Base-by-base conservation (phyloP, 1,140 invertebrate species). In the Fragariocoptes setiger region DNA sequence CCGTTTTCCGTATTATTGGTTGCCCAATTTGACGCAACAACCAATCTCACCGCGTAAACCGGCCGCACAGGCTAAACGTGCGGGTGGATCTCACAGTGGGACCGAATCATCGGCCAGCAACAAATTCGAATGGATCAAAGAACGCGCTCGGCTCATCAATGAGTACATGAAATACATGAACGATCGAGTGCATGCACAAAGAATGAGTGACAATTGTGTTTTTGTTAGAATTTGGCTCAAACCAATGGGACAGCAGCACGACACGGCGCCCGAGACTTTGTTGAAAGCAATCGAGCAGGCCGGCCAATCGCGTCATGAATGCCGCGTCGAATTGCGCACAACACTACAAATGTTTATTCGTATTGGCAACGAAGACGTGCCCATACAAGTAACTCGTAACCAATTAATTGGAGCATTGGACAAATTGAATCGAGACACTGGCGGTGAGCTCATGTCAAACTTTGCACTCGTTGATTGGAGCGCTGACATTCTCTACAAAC, bases 381-480 rank as follows among this genome's bases (percentile, higher is more conserved):
- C 3, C 4, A 4, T 4, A 12, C 20, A 31, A 31, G 25, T 31
- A 31, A n/a, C 8, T n/a, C 8, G 25, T 8, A 31, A 8, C 25
- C 8, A 31, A n/a, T n/a, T 31, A n/a, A 31, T 31, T 31, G 25
- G n/a, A 31, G 25, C n/a, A 8, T 31, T 8, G 8, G n/a, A 8
- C 25, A 31, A 31, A n/a, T 31, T 31, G 8, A 8, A 8, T n/a
- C 25, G 8, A 8, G 25, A 31, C 12, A 5, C 19, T 19, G n/a
- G n/a, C n/a, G 5, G 18, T 21, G 19, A 37, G 15, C 5, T 31
- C 31, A 4, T 35, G 19, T 5, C 15, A 16, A 39, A 19, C 14
- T 40, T 17, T 20, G 37, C 35, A 42, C 4, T 12, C 12, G 4
- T 35, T 13, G n/a, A 39, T 42, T 13, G 40, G 8, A 42, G 25